Conservation (phyloP, 2,888 invertebrate genomes). For the Strigamia maritima region DNA sequence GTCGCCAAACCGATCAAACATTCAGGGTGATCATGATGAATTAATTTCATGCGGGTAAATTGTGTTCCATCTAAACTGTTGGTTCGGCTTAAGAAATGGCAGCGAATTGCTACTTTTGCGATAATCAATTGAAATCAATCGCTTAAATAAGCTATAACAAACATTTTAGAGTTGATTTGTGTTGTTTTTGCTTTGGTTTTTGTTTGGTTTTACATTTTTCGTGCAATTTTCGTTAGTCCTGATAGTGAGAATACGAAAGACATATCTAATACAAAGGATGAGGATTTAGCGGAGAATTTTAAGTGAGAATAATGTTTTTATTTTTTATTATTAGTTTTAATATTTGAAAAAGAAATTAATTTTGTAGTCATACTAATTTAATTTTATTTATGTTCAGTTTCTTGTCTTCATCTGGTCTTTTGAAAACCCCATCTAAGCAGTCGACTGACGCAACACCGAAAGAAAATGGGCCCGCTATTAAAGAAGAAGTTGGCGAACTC, state of each 20-base stretch:
- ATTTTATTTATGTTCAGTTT: background rate
- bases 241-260: background rate
- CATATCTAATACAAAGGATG: background rate
- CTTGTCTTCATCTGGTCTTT: background rate
- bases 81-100: too few species aligned
- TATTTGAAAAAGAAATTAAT: background rate
- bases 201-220: background rate
- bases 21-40: background rate
- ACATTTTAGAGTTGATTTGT: too few species aligned
- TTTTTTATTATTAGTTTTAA: background rate
- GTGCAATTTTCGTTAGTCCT: background rate
- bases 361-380: too few species aligned
- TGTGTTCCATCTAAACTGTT: too few species aligned
- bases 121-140: too few species aligned
- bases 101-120: too few species aligned
- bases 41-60: background rate
- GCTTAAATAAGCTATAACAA: too few species aligned
- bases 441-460: background rate
- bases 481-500: background rate
- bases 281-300: conserved; percentile 39
- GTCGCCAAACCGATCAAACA: background rate
- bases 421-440: background rate
- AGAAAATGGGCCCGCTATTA: background rate
- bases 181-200: background rate
- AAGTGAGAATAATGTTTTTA: background rate